Evolutionary conservation across 1,140 invertebrate genomes (phyloP).

Genomic region (Stenopsyche tienmushanensis): DNA sequence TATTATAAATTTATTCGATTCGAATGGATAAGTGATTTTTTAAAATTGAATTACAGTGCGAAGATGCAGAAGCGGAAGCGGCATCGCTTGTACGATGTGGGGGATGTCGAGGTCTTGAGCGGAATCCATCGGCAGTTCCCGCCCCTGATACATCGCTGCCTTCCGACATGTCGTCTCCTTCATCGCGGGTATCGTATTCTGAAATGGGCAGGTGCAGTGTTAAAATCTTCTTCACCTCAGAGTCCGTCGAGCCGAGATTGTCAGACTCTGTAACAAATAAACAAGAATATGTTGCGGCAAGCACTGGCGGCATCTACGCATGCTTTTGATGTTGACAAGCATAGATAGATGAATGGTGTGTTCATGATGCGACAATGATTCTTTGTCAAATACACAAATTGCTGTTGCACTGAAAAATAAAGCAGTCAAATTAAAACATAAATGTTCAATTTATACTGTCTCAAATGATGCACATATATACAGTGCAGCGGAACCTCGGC

Average conservation of each 20-base stretch:
- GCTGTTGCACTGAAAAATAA: too few relatives aligned
- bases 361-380: too few relatives aligned
- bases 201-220: constrained; percentile 85
- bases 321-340: constrained; percentile 16
- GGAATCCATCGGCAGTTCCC: constrained; percentile 71
- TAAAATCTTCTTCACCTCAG: constrained; percentile 85
- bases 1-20: too few relatives aligned
- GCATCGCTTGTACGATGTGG: constrained; percentile 23
- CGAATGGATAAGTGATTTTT: too few relatives aligned
- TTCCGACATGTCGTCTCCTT: constrained; percentile 62
- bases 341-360: too few relatives aligned
- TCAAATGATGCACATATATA: too few relatives aligned
- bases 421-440: too few relatives aligned
- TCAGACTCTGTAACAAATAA: constrained; percentile 70
- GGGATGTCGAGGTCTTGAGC: constrained; percentile 55
- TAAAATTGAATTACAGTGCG: constrained; percentile 32
- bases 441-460: neutral
- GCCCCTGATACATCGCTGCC: constrained; percentile 68
- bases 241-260: constrained; percentile 83
- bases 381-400: too few relatives aligned
- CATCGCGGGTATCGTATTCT: constrained; percentile 73
- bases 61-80: constrained; percentile 29
- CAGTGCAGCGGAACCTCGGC: too few relatives aligned
- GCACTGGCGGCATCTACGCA: constrained; percentile 31
- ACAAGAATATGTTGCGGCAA: constrained; percentile 37